A percentile compares a stretch with the other conserved stretches of the same genome.
phyloP scores from a whole-genome alignment of 2,888 invertebrate species.

The Sialis fuliginosa region DNA sequence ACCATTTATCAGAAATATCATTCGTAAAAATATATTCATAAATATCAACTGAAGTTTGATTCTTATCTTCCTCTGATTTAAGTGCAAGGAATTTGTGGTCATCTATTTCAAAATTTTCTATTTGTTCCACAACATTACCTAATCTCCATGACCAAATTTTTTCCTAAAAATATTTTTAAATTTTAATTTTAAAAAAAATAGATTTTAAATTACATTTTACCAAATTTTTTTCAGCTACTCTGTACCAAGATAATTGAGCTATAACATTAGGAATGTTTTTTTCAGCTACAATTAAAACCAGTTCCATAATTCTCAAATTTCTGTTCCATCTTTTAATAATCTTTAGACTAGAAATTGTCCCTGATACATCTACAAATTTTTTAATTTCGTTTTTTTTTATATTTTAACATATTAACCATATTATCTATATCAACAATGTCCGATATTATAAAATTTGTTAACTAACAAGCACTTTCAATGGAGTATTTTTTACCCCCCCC shows the following conservation, averaged over 20 bases:
- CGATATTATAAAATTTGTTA: no score
- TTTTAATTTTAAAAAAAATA: not conserved
- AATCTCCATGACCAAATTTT: constrained; percentile 12
- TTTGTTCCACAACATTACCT: constrained; percentile 7
- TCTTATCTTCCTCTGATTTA: constrained; percentile 9
- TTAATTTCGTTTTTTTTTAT: no score
- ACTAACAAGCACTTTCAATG: no score
- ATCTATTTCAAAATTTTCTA: constrained; percentile 13
- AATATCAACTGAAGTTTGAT: constrained; percentile 15
- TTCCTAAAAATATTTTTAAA: constrained; percentile 8
- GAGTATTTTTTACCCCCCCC: no score
- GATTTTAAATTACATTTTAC: not conserved
- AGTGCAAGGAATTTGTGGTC: constrained; percentile 16
- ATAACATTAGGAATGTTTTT: no score
- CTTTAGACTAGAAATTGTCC: no score
- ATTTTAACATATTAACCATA: no score
- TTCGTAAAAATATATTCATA: constrained; percentile 23
- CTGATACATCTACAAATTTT: no score
- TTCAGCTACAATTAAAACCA: no score
- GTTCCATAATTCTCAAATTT: no score
- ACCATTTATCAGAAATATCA: constrained; percentile 3
- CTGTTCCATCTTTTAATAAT: no score
- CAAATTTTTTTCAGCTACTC: not conserved
- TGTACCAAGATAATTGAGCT: not conserved
- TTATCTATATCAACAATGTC: no score